phyloP scores from a whole-genome alignment of 1,140 invertebrate species.

The Apis laboriosa region DNA sequence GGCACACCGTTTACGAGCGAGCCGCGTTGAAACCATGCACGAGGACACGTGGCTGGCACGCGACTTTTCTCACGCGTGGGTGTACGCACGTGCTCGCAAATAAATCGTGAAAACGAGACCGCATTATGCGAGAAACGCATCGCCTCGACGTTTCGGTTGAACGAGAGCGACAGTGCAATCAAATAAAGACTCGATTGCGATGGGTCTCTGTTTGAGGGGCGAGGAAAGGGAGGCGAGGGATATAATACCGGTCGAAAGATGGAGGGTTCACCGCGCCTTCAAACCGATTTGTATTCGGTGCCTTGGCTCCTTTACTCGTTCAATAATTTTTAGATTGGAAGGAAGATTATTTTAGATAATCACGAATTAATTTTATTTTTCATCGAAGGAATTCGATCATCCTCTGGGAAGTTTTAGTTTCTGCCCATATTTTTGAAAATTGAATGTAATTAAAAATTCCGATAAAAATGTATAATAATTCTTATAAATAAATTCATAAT shows the following conservation, averaged over 20 bases:
- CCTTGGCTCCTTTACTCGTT: neutral
- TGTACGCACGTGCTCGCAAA: slow-evolving; percentile 28
- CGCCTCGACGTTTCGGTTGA: neutral
- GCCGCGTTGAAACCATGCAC: neutral
- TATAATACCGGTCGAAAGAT: neutral
- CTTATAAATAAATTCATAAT: too few species aligned
- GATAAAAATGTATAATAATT: too few species aligned
- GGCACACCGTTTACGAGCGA: neutral
- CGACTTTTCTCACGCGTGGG: slow-evolving; percentile 30
- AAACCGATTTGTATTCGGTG: neutral
- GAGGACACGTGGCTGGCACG: slow-evolving; percentile 36
- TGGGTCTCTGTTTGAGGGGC: neutral
- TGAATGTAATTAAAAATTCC: too few species aligned
- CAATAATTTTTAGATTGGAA: neutral
- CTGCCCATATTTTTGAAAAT: too few species aligned
- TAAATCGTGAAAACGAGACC: slow-evolving; percentile 40
- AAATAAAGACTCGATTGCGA: slow-evolving; percentile 19
- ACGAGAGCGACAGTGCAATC: neutral
- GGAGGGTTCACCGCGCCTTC: neutral
- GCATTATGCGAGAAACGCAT: slow-evolving; percentile 22
- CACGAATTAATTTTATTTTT: neutral
- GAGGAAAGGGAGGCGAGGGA: neutral
- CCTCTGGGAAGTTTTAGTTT: too few species aligned
- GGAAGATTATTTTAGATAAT: neutral
- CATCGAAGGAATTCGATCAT: too few species aligned